Base-by-base conservation (phyloP, 2,797 vertebrate species). In the Discoglossus pictus region DNA sequence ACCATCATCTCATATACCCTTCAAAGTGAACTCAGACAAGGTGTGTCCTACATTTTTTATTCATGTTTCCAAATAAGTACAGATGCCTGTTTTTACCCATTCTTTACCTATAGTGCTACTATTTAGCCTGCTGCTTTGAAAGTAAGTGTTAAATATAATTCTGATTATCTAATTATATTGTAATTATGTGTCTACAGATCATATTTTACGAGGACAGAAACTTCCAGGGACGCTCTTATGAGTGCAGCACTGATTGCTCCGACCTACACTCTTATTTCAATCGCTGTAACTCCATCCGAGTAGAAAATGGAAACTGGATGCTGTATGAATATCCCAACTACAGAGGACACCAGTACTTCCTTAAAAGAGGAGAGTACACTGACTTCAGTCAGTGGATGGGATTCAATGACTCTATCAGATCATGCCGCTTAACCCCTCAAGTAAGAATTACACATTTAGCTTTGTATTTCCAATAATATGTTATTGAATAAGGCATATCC, bases 151-250 rank as follows among this genome's bases (percentile, higher is more conserved):
- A n/a, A n/a, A n/a, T n/a, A 47, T 43, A 12, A 5, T 43, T 7
- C 16, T 43, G 16, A 6, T 7, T 9, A 7, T 43, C 9, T 43
- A 43, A 43, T 16, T 7, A 6, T 16, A 12, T 43, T 43, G 36
- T 20, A 6, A 20, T 6, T 23, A 6, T 20, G 6, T 34, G 6
- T 17, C 65, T 74, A 31, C 63, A 93, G 86, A 83, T 89, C 59
- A 83, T 65, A 68, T 89, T 88, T 55, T 92, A 85, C 25, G 89
- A 91, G 76, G 89, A 91, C 53, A 86, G 76, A 52, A 79, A 85
- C 79, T 89, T 92, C 78, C 79, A 83, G 83, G 84, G 87, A 16
- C 83, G 80, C 52, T 86, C 77, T 66, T 87, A 87, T 72, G 87
- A 89, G 73, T 84, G 77, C 70, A 83, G 61, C 52, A 79, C 78